Evolutionary conservation across 2,113 vertebrate species (phyloP).

Genomic region (Rhinopomastus cyanomelas): DNA sequence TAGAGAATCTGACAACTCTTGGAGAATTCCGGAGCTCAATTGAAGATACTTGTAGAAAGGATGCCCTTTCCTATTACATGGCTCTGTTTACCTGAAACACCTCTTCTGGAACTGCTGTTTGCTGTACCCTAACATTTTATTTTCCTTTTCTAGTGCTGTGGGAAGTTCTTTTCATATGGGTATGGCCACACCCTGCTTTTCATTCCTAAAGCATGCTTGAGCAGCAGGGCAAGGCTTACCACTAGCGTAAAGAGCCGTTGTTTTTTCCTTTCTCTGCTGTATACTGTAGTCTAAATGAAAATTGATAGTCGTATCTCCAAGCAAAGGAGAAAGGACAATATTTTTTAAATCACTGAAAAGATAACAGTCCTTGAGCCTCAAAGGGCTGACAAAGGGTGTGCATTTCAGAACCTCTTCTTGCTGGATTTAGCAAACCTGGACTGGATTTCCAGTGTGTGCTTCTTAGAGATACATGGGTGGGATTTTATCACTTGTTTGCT

Average conservation of each 20-base stretch:
- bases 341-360: not conserved
- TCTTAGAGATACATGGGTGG: not conserved
- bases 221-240: not conserved
- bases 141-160: not conserved
- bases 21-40: not conserved
- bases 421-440: not conserved
- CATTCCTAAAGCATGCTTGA: not conserved
- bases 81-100: not conserved
- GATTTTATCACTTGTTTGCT: not conserved
- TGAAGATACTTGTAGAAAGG: not conserved
- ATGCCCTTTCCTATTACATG: not conserved
- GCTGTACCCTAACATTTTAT: not conserved
- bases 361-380: not conserved
- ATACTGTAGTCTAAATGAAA: not conserved
- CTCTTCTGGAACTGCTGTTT: not conserved
- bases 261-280: not conserved
- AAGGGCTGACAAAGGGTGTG: not conserved
- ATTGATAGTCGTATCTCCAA: not conserved
- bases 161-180: slow-evolving; percentile 34
- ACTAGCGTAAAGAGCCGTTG: not conserved
- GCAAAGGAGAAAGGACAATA: not conserved
- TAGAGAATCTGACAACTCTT: not conserved
- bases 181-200: slow-evolving; percentile 42
- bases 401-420: not conserved
- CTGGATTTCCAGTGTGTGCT: not conserved